Conservation (phyloP, 2,113 vertebrate genomes). For the Psophia crepitans region DNA sequence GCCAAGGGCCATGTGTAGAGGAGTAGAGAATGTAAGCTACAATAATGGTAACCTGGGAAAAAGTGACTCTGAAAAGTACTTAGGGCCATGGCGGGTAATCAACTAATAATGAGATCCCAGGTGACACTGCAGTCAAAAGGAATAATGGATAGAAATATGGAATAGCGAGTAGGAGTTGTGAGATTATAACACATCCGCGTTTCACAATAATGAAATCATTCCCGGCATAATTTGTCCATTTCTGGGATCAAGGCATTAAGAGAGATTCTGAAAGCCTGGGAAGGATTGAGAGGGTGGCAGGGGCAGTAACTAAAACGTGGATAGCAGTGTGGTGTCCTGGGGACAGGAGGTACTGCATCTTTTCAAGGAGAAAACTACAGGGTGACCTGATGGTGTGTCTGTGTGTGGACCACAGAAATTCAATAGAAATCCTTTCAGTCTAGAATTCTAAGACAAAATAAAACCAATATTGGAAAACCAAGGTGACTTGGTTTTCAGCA, state of each 20-base stretch:
- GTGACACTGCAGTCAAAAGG: constrained; percentile 2
- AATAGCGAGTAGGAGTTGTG: background rate
- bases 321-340: background rate
- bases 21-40: background rate
- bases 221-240: background rate
- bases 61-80: background rate
- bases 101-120: constrained; percentile 36
- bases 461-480: background rate
- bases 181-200: background rate
- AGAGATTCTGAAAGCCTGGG: background rate
- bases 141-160: background rate
- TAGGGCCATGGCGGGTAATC: background rate
- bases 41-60: background rate
- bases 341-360: background rate
- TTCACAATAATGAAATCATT: constrained; percentile 1
- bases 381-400: background rate
- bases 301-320: background rate
- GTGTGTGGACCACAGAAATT: fast-evolving
- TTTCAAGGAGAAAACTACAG: background rate
- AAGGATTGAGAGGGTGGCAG: background rate
- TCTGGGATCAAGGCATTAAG: background rate
- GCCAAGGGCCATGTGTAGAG: background rate
- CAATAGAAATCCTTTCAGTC: background rate
- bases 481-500: background rate
- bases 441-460: background rate